These are phyloP conservation scores for Loris lydekkerianus DNA, from an alignment of 2,797 vertebrate genomes.

Conservation along the genomic window DNA sequence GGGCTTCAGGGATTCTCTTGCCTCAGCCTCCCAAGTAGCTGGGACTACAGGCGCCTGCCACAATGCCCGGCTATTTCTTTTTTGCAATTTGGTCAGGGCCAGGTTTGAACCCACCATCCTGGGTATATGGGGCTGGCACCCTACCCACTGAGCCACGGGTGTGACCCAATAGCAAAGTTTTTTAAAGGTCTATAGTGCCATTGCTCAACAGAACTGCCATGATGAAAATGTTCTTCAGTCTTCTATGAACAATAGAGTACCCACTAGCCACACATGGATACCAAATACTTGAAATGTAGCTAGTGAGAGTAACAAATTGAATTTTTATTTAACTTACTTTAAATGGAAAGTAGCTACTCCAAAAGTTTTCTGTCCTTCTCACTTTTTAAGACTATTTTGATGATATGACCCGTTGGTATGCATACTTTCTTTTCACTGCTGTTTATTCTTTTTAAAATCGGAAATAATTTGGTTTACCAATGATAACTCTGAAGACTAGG, in stretches of 20 bases:
- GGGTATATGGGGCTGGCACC: too few relatives aligned
- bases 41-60: too few relatives aligned
- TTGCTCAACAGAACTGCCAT: background rate
- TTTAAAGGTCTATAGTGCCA: background rate
- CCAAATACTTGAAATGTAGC: background rate
- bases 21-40: too few relatives aligned
- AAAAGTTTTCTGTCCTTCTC: background rate
- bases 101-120: too few relatives aligned
- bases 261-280: background rate
- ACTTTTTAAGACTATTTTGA: conserved; percentile 25
- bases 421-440: background rate
- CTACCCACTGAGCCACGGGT: too few relatives aligned
- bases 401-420: background rate
- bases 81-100: too few relatives aligned
- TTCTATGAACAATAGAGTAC: background rate
- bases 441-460: background rate
- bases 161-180: too few relatives aligned
- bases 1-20: too few relatives aligned
- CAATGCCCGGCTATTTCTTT: too few relatives aligned
- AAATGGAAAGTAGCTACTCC: too few relatives aligned
- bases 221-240: background rate
- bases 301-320: background rate
- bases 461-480: conserved; percentile 25
- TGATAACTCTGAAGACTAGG: background rate
- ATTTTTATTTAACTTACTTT: background rate